Evolutionary conservation across 53 echinoderm and acorn worm genomes (phyloP).

Genomic region (Arbacia lixula): DNA sequence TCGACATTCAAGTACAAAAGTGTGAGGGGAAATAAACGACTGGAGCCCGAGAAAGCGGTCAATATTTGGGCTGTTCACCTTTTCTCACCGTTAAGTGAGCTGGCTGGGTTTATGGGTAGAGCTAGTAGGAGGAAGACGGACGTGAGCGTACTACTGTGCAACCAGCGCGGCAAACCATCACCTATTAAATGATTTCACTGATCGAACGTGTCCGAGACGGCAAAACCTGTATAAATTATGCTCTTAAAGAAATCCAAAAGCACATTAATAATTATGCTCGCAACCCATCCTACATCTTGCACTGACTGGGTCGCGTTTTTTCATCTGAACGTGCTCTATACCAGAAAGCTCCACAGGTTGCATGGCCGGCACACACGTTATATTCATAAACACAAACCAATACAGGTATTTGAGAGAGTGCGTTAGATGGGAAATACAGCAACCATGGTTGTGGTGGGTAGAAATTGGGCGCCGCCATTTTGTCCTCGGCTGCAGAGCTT

Average conservation of each 20-base stretch:
- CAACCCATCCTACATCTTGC: too few species aligned
- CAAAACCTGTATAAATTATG: conserved; percentile 36
- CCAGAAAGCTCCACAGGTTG: too few species aligned
- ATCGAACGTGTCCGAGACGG: too few species aligned
- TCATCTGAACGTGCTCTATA: too few species aligned
- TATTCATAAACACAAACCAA: too few species aligned
- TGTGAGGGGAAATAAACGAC: conserved; percentile 51
- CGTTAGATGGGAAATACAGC: too few species aligned
- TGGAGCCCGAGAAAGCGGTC: conserved; percentile 30
- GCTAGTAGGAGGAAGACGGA: background rate
- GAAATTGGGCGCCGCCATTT: conserved; percentile 39
- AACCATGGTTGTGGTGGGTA: background rate
- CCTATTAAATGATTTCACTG: too few species aligned
- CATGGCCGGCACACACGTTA: too few species aligned
- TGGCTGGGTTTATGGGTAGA: conserved; percentile 33
- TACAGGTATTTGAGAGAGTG: too few species aligned
- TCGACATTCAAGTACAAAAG: conserved; percentile 38
- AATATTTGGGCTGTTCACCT: conserved; percentile 55
- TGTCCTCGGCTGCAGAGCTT: background rate
- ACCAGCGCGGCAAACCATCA: background rate
- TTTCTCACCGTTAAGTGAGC: conserved; percentile 36
- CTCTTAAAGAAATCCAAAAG: too few species aligned
- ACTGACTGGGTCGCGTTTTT: too few species aligned
- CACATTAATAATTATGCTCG: too few species aligned
- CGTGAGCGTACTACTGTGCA: background rate